Base-by-base conservation (phyloP, 2,888 invertebrate genomes). In the Nomada hirtipes region DNA sequence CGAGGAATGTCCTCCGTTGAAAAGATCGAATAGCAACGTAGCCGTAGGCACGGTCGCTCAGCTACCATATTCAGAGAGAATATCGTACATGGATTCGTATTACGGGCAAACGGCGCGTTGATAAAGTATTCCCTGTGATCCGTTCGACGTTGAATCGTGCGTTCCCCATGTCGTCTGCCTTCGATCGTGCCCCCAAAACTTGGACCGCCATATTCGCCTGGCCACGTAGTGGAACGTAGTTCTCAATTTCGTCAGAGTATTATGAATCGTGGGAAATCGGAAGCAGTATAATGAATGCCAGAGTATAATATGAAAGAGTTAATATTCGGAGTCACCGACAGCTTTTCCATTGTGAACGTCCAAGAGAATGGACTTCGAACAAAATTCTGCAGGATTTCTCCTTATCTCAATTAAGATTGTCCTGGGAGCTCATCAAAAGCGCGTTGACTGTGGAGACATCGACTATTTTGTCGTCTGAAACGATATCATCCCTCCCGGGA, bases 41-140 rank as follows among this genome's bases (percentile, higher is more conserved):
- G 90, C 91, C 91, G 90, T 89, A 86, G 90, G 91, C 90, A 83
- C 79, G 82, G 76, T 77, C 70, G 76, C 74, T 55, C 55, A 47
- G 79, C 90, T 89, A 87, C 84, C 88, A 91, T 92, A 92, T 93
- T 92, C 92, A 91, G 89, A 91, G 91, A 89, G 91, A 89, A 88
- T 85, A 87, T 85, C 86, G 89, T 86, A 88, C 88, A 85, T 83
- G 80, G 83, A 86, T 86, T 83, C 86, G 81, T 87, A 90, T 89
- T 85, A 87, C 90, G 79, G 79, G 84, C 89, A 90, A 91, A 90
- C 90, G 86, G 68, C 81, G 64, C 73, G 74, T 88, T 85, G 89
- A 91, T 93, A 91, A 92, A 87, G 89, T 89, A 93, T 93, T 93
- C 93, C 79, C 90, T 93, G 79, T 92, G 93, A 93, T 92, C 91